Percentiles rank a stretch among this genome's conserved stretches.
These are phyloP conservation scores for Menidia beryllina DNA, from an alignment of 2,113 vertebrate species.

Conservation along the genomic window DNA sequence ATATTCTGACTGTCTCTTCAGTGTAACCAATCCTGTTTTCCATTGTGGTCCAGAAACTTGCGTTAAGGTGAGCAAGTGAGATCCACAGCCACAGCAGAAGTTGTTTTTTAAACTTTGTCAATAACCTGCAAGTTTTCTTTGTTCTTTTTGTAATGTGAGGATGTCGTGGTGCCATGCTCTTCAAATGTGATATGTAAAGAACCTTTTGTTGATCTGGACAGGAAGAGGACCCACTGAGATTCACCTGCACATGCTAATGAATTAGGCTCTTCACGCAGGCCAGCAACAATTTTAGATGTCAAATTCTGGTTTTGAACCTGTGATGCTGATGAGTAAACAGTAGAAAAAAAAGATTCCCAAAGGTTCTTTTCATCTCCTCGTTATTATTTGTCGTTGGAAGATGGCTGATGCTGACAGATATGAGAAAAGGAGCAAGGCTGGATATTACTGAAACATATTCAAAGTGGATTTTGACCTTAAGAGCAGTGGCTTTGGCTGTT, in stretches of 20 bases:
- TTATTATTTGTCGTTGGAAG: slow-evolving; percentile 51
- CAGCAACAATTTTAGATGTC: not conserved
- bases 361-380: slow-evolving; percentile 42
- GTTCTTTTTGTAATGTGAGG: slow-evolving; percentile 22
- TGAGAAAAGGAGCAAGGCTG: slow-evolving; percentile 35
- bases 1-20: slow-evolving; percentile 59
- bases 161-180: slow-evolving; percentile 43
- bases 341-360: slow-evolving; percentile 6
- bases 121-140: slow-evolving; percentile 14
- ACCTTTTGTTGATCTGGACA: slow-evolving; percentile 22
- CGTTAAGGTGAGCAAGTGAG: slow-evolving; percentile 19
- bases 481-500: slow-evolving; percentile 45
- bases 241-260: slow-evolving; percentile 12
- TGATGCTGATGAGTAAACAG: slow-evolving; percentile 19
- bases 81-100: slow-evolving; percentile 11
- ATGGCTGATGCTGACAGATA: slow-evolving; percentile 50
- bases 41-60: slow-evolving; percentile 20
- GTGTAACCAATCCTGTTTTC: slow-evolving; percentile 33
- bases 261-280: not conserved
- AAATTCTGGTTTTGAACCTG: slow-evolving; percentile 13
- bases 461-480: slow-evolving; percentile 51
- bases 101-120: slow-evolving; percentile 10
- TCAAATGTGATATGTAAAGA: slow-evolving; percentile 32
- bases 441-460: slow-evolving; percentile 13
- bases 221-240: slow-evolving; percentile 36